These are phyloP conservation scores for Enteromius radiatus DNA, from an alignment of 2,797 vertebrate genomes.

Conservation along the genomic window DNA sequence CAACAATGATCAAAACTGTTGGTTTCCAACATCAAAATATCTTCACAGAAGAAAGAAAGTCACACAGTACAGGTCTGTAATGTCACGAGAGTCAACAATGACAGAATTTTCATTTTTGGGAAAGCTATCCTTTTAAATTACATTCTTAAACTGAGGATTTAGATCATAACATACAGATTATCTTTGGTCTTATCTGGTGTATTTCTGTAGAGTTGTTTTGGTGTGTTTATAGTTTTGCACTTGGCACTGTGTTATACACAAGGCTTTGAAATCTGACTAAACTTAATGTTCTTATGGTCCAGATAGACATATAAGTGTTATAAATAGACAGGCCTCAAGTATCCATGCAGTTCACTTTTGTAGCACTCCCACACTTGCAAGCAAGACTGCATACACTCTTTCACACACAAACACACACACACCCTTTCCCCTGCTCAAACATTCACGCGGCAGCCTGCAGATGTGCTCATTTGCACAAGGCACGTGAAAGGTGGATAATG, in stretches of 20 bases:
- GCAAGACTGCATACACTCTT: conserved; percentile 45
- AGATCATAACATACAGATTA: not conserved
- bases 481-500: not conserved
- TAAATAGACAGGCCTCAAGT: conserved; percentile 58
- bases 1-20: not conserved
- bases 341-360: conserved; percentile 33
- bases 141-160: not conserved
- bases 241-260: conserved; percentile 22
- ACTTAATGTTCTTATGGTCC: conserved; percentile 49
- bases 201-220: not conserved
- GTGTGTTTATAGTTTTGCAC: conserved; percentile 25
- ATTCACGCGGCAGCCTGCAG: not conserved
- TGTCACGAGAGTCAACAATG: not conserved
- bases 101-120: not conserved
- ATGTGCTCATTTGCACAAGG: conserved; percentile 1
- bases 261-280: conserved; percentile 49
- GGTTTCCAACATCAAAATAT: not conserved
- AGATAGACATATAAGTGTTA: conserved; percentile 54
- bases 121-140: not conserved
- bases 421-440: not conserved
- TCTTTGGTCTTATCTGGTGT: not conserved
- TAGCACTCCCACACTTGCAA: conserved; percentile 44
- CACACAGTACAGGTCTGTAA: not conserved
- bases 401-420: conserved; percentile 14
- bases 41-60: not conserved